phyloP scores from a whole-genome alignment of 2,888 invertebrate genomes.

The Eupsilia transversa region DNA sequence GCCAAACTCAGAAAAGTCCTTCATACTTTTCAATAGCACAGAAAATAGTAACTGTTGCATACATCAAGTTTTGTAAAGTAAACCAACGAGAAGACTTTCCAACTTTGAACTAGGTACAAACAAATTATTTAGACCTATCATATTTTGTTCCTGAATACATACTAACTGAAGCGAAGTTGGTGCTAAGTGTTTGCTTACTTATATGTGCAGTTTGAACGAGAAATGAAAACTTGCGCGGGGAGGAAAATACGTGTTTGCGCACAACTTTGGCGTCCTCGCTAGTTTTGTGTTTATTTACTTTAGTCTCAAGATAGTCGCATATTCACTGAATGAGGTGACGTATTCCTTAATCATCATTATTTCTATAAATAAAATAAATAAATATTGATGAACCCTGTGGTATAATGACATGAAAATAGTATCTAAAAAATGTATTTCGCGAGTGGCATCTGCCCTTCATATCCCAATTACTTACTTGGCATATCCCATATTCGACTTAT shows the following conservation, averaged over 20 bases:
- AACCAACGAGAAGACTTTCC: constrained; percentile 19
- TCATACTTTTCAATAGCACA: neutral
- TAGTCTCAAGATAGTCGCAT: neutral
- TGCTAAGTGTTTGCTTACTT: constrained; percentile 39
- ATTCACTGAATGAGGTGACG: neutral
- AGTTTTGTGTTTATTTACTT: constrained; percentile 23
- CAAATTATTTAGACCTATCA: constrained; percentile 39
- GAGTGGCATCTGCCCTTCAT: neutral
- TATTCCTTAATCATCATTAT: neutral
- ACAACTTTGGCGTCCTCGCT: constrained; percentile 7
- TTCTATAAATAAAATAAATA: too few species aligned
- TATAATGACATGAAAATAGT: neutral
- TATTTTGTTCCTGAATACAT: constrained; percentile 26
- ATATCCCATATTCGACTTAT: neutral
- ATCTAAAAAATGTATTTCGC: neutral
- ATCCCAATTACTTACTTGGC: neutral
- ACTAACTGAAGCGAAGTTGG: constrained; percentile 30
- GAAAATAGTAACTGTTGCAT: neutral
- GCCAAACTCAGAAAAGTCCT: neutral
- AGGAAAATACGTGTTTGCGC: constrained; percentile 15
- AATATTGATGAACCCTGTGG: neutral
- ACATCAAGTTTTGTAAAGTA: neutral
- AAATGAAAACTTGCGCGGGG: constrained; percentile 23
- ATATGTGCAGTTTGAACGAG: constrained; percentile 37
- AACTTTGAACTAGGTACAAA: constrained; percentile 22